Base-by-base conservation (phyloP, 2,113 vertebrate genomes). In the Megalops atlanticus region DNA sequence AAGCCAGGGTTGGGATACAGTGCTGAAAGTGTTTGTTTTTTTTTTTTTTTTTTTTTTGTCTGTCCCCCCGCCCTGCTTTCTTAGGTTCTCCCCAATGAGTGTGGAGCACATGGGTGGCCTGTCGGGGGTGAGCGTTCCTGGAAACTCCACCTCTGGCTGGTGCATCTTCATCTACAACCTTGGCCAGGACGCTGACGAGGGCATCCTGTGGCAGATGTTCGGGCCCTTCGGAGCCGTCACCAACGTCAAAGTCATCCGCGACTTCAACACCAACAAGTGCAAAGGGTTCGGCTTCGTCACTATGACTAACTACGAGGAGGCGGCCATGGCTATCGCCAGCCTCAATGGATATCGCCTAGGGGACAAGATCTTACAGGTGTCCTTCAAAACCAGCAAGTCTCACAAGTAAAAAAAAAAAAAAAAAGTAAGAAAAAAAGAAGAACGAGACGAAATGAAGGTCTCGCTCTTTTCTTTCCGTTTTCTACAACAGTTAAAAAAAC, bases 191-290 rank as follows among this genome's bases (percentile, higher is more conserved):
- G 96, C 97, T 8, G 97, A 99, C 86, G 97, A 99, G 93, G 97
- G 96, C 91, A 97, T 99, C 91, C 96, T 99, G 77, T 99, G 98
- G 98, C 98, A 99, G 95, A 99, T 99, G 97, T 99, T 99, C 82
- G 98, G 98, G 81, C 98, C 98, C 77, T 99, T 99, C 81, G 98
- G 98, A 12, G 97, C 98, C 0, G 98, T 99, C 92, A 99, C 97
- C 91, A 99, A 99, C 87, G 98, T 99, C 89, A 99, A 99, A 92
- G 98, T 99, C 89, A 99, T 99, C 92, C 97, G 97, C 78, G 97
- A 99, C 93, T 99, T 99, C 95, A 99, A 98, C 96, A 99, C 97
- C 95, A 99, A 99, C 96, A 99, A 99, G 95, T 98, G 98, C 95
- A 99, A 99, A 93, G 98, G 98, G 87, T 99, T 99, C 89, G 98